A percentile compares a stretch with the other conserved stretches of the same genome.
These are phyloP conservation scores for Morbakka virulenta DNA, from an alignment of 30 jellyfish, hydroid and myxozoan genomes.

Conservation along the genomic window DNA sequence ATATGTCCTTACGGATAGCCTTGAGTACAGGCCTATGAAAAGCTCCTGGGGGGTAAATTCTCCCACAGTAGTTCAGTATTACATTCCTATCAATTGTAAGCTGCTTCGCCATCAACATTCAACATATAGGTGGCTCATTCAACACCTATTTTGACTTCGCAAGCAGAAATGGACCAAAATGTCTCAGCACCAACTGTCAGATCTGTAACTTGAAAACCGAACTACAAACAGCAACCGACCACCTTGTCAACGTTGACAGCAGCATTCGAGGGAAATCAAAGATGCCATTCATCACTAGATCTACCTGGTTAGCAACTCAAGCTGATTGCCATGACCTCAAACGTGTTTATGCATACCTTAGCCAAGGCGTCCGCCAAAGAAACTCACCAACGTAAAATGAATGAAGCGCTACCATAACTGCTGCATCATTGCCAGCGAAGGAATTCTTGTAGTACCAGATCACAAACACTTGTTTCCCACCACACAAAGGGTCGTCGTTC, in stretches of 20 bases:
- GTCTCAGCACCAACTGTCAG: constrained; percentile 15
- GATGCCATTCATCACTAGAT: too few relatives aligned
- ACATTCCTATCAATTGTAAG: constrained; percentile 39
- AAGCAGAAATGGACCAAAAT: not conserved
- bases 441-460: not conserved
- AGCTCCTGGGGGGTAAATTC: constrained; percentile 41
- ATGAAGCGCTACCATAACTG: not conserved
- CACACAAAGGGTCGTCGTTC: constrained; percentile 18
- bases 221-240: not conserved
- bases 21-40: constrained; percentile 56
- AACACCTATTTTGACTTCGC: constrained; percentile 19
- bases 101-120: constrained; percentile 19
- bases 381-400: too few relatives aligned
- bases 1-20: constrained; percentile 57
- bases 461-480: not conserved
- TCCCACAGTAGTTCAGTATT: constrained; percentile 38
- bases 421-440: constrained; percentile 3
- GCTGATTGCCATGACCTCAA: not conserved
- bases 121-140: constrained; percentile 6
- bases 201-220: too few relatives aligned
- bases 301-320: not conserved
- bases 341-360: not conserved
- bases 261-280: not conserved
- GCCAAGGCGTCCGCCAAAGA: not conserved
- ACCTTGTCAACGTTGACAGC: not conserved